These are phyloP conservation scores for Drosophila incognita DNA, from an alignment of 2,888 invertebrate species.

Conservation along the genomic window DNA sequence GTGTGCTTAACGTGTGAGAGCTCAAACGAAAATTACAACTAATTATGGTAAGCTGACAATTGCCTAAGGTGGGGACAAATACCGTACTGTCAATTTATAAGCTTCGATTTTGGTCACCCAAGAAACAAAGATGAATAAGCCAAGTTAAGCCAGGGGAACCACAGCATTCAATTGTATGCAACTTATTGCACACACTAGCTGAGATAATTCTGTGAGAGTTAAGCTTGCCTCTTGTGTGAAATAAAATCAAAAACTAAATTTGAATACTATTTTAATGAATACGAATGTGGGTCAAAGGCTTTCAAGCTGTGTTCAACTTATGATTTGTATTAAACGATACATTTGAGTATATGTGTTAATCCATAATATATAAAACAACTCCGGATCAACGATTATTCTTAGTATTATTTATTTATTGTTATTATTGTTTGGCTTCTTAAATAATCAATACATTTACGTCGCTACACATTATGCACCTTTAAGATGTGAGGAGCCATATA, in stretches of 20 bases:
- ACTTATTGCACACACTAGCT: background rate
- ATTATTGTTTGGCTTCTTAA: no score
- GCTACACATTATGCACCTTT: no score
- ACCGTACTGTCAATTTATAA: background rate
- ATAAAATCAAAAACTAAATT: background rate
- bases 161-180: background rate
- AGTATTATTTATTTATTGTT: rapidly evolving
- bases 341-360: background rate
- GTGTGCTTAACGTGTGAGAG: background rate
- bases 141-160: constrained; percentile 11
- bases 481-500: no score
- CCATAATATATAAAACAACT: no score
- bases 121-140: background rate
- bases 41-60: constrained; percentile 9
- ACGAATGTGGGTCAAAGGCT: background rate
- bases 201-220: background rate
- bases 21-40: constrained; percentile 17
- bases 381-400: no score
- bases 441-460: no score
- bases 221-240: background rate
- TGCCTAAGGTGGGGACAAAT: background rate
- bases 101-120: background rate
- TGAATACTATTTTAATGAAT: background rate
- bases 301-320: background rate
- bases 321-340: background rate